Base-by-base conservation (phyloP, 2,888 invertebrate species). In the Trichogramma evanescens region DNA sequence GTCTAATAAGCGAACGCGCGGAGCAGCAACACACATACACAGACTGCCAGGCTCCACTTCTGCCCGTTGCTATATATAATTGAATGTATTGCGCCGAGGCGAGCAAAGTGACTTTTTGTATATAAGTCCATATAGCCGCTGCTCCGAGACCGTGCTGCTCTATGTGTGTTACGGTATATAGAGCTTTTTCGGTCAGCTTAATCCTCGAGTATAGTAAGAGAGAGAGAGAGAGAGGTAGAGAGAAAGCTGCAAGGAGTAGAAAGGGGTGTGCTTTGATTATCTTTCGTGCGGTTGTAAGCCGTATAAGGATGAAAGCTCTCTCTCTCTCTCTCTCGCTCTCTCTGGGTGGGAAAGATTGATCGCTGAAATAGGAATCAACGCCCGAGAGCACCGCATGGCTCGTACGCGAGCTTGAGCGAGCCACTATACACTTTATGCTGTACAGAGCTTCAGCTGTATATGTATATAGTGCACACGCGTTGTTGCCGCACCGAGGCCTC, bases 351-450 rank as follows among this genome's bases (percentile, higher is more conserved):
- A 50, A 58, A 58, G 58, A 61, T 61, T 58, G 57, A 61, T 61
- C 48, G 58, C 48, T 55, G 51, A 54, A 58, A 61, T 57, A 61
- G 61, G 10, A 57, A 54, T 60, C 56, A 44, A 49, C 44, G 42
- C 9, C 10, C 41, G 51, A 38, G 46, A 45, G 43, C 13, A 6
- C 5, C 10, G 3, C 26, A 26, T 26, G 26, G 26, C 26, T 26
- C 26, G 26, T 26, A 26, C 26, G 26, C 26, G 26, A 26, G 26
- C 26, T 26, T 26, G 26, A 26, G 26, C 26, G 26, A 26, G 26
- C 26, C 26, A 26, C 26, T 26, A 26, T 26, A 26, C 26, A 26
- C 26, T 26, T 26, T 26, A 26, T 26, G 26, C 26, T 26, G 26
- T 26, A 26, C 26, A 26, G 26, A 26, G 26, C 26, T 26, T 26